phyloP scores from a whole-genome alignment of 2,113 vertebrate genomes.

The Puffinus mauretanicus region DNA sequence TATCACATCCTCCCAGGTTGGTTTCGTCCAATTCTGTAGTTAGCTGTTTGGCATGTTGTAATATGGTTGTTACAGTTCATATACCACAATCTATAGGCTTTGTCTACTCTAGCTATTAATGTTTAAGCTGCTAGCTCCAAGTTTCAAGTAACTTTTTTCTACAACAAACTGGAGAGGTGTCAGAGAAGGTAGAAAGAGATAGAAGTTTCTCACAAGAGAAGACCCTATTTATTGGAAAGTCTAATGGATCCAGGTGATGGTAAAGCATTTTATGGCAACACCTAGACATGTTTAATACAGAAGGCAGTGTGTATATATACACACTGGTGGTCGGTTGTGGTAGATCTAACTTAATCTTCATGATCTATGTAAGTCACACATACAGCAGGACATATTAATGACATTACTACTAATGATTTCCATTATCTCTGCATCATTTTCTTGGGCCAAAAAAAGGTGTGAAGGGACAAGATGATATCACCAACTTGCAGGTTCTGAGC shows the following conservation, averaged over 20 bases:
- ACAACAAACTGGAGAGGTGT: not conserved
- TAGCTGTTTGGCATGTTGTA: not conserved
- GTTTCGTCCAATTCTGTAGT: not conserved
- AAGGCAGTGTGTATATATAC: not conserved
- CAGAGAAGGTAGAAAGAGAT: not conserved
- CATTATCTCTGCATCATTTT: not conserved
- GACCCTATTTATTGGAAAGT: not conserved
- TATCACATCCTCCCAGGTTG: not conserved
- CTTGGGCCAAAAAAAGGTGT: not conserved
- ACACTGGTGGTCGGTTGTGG: accelerated
- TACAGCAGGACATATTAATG: not conserved
- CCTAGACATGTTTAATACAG: not conserved
- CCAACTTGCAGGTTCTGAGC: not conserved
- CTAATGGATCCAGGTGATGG: not conserved
- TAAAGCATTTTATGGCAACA: not conserved
- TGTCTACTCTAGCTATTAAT: not conserved
- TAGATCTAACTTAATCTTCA: not conserved
- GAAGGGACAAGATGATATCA: not conserved
- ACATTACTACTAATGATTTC: not conserved
- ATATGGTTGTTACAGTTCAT: not conserved
- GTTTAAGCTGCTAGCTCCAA: not conserved
- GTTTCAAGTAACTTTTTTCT: not conserved
- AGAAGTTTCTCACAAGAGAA: not conserved
- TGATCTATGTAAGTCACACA: accelerated
- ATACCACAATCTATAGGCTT: not conserved